Conservation (phyloP, 2,888 invertebrate genomes). For the Ochropleura plecta region DNA sequence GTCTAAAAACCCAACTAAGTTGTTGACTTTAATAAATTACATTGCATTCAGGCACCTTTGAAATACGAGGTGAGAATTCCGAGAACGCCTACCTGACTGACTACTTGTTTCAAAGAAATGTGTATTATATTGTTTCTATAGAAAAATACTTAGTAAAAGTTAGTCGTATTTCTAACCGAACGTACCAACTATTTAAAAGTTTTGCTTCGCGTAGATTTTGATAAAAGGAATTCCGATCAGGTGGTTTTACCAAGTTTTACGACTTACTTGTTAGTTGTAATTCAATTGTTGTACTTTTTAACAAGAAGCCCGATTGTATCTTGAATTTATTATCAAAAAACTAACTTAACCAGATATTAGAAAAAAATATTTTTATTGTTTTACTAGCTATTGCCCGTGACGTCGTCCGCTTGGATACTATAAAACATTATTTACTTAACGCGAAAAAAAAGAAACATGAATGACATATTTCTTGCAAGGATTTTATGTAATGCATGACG, state of each 20-base stretch:
- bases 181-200: not conserved
- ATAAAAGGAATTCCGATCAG: conserved; percentile 19
- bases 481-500: too few species aligned
- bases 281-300: conserved; percentile 6
- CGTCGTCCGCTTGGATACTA: too few species aligned
- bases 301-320: not conserved
- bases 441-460: too few species aligned
- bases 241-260: too few species aligned
- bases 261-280: conserved; percentile 10
- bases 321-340: not conserved
- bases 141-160: conserved; percentile 52
- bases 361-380: too few species aligned
- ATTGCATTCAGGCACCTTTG: conserved; percentile 47
- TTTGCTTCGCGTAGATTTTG: conserved; percentile 3
- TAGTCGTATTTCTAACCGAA: conserved; percentile 16
- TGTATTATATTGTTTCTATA: conserved; percentile 57
- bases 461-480: too few species aligned
- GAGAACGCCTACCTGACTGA: conserved; percentile 59
- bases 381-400: too few species aligned
- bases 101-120: conserved; percentile 57
- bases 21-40: conserved; percentile 24
- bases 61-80: conserved; percentile 59
- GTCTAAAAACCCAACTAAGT: conserved; percentile 30
- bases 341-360: too few species aligned
- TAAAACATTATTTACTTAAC: too few species aligned